Evolutionary conservation across 2,888 invertebrate species (phyloP).

Genomic region (Polyommatus icarus): DNA sequence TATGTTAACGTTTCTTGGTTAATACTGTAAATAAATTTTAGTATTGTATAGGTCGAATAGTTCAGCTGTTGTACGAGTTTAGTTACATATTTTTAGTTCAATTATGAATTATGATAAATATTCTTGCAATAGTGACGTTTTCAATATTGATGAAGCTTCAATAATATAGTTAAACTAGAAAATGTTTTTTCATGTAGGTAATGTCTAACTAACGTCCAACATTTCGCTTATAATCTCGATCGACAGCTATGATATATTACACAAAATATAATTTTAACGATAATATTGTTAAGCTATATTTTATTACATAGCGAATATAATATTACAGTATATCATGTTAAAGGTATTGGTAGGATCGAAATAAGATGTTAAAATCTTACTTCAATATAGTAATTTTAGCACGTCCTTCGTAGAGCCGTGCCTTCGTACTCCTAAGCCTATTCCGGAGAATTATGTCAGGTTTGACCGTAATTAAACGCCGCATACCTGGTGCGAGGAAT

Average conservation of each 20-base stretch:
- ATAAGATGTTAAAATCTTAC: not conserved
- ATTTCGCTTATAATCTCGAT: not conserved
- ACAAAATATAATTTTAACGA: too few relatives aligned
- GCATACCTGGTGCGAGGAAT: slow-evolving; percentile 3
- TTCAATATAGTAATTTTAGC: not conserved
- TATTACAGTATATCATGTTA: not conserved
- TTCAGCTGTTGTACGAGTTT: not conserved
- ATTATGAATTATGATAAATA: too few relatives aligned
- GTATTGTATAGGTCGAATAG: not conserved
- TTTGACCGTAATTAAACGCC: slow-evolving; percentile 20
- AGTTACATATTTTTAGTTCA: not conserved
- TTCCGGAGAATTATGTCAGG: slow-evolving; percentile 14
- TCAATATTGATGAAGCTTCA: too few relatives aligned
- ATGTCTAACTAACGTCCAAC: too few relatives aligned
- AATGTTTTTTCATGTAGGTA: too few relatives aligned
- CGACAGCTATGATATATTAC: too few relatives aligned
- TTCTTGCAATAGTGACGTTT: too few relatives aligned
- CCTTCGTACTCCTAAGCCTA: not conserved
- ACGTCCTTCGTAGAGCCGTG: not conserved
- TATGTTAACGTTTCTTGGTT: not conserved
- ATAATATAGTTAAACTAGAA: too few relatives aligned
- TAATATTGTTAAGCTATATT: too few relatives aligned
- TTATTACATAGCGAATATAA: too few relatives aligned
- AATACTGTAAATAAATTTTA: not conserved
- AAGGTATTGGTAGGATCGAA: not conserved